Evolutionary conservation across 2,113 vertebrate genomes (phyloP).

Genomic region (Perognathus longimembris): DNA sequence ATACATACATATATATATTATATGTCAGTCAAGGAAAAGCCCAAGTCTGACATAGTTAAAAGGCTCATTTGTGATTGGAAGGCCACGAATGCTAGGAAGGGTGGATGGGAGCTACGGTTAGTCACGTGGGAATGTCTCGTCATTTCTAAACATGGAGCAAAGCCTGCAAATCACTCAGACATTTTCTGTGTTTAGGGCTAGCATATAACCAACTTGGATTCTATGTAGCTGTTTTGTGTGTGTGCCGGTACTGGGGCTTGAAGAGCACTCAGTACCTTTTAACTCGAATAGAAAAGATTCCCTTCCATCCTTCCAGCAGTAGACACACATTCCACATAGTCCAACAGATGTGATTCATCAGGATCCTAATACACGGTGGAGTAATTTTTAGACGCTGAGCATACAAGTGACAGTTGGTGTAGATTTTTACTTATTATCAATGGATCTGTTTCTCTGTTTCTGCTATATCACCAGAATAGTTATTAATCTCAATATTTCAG

Average conservation of each 20-base stretch:
- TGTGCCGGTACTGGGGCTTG: no score
- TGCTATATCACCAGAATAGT: slow-evolving; percentile 49
- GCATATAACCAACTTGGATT: not conserved
- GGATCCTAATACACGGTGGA: slow-evolving; percentile 5
- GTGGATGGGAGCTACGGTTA: not conserved
- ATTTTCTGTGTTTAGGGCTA: not conserved
- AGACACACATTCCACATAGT: slow-evolving; percentile 14
- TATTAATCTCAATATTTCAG: slow-evolving; percentile 76
- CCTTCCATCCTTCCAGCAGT: not conserved
- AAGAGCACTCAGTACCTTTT: not conserved
- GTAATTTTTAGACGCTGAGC: slow-evolving; percentile 50
- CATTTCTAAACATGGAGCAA: not conserved
- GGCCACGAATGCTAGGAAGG: not conserved
- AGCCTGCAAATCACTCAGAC: not conserved
- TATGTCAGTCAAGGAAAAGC: not conserved
- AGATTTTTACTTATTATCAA: slow-evolving; percentile 69
- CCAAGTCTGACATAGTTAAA: not conserved
- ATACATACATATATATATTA: no score
- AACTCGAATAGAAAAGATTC: no score
- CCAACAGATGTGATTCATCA: slow-evolving; percentile 45
- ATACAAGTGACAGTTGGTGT: not conserved
- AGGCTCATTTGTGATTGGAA: not conserved
- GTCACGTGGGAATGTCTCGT: not conserved
- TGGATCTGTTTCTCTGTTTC: slow-evolving; percentile 55
- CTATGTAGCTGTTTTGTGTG: not conserved